phyloP scores from a whole-genome alignment of 2,888 invertebrate genomes.

The Mythimna lalbum region DNA sequence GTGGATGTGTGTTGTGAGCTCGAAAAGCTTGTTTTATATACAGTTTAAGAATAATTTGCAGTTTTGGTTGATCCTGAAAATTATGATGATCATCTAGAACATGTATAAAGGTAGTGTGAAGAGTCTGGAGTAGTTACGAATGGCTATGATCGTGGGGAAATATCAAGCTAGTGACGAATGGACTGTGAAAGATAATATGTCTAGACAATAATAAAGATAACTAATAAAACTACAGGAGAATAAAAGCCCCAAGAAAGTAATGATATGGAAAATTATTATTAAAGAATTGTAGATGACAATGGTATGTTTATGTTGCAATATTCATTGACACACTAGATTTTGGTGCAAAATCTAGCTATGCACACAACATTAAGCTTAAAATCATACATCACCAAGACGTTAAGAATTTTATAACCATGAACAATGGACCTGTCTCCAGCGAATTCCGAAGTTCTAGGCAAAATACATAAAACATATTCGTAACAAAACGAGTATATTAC shows the following conservation, averaged over 20 bases:
- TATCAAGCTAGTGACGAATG: too few relatives aligned
- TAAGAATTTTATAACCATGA: constrained; percentile 31
- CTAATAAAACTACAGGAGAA: too few relatives aligned
- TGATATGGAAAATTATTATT: neutral
- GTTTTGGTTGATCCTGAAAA: too few relatives aligned
- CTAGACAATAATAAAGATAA: too few relatives aligned
- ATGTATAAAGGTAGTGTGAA: neutral
- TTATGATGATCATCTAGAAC: neutral
- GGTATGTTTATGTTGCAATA: too few relatives aligned
- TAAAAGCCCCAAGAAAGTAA: neutral
- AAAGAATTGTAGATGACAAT: neutral
- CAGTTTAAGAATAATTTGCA: neutral
- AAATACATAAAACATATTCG: constrained; percentile 50
- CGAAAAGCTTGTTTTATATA: neutral
- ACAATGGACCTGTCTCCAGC: constrained; percentile 10
- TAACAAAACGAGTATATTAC: constrained; percentile 56
- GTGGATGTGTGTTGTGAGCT: constrained; percentile 6
- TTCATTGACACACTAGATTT: neutral
- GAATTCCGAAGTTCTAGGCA: constrained; percentile 7
- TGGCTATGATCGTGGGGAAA: too few relatives aligned
- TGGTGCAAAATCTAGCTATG: neutral
- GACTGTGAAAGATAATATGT: too few relatives aligned
- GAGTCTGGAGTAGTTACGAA: too few relatives aligned
- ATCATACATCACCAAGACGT: constrained; percentile 4
- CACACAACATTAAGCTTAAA: neutral